phyloP scores from a whole-genome alignment of 2,888 invertebrate genomes.

The Acrobasis repandana region DNA sequence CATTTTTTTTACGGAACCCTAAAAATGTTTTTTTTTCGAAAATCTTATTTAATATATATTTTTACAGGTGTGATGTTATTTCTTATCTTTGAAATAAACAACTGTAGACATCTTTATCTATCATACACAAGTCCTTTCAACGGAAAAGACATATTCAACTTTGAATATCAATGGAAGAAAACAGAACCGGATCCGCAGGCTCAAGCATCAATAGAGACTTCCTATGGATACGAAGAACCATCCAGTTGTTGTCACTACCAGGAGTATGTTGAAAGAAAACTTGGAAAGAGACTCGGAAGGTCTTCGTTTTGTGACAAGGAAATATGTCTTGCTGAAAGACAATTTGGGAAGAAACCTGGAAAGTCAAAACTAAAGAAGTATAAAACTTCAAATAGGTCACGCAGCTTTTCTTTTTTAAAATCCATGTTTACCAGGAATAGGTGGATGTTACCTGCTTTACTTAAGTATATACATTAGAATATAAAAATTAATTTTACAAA shows the following conservation, averaged over 20 bases:
- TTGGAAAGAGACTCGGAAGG: not conserved
- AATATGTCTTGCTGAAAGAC: not conserved
- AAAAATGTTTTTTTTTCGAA: too few relatives aligned
- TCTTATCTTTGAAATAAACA: not conserved
- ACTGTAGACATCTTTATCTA: not conserved
- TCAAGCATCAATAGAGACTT: too few relatives aligned
- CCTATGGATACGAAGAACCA: too few relatives aligned
- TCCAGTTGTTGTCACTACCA: not conserved
- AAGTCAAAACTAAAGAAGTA: not conserved
- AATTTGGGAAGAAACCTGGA: constrained; percentile 1
- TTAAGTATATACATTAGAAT: too few relatives aligned
- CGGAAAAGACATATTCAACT: not conserved
- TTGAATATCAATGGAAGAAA: too few relatives aligned
- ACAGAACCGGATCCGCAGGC: too few relatives aligned
- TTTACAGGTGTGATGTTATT: not conserved
- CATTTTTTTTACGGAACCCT: too few relatives aligned
- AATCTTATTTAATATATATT: too few relatives aligned
- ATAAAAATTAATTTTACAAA: too few relatives aligned
- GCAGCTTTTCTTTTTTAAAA: too few relatives aligned
- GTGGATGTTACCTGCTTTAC: not conserved
- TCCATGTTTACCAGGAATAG: not conserved
- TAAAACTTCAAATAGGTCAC: too few relatives aligned
- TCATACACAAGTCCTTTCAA: not conserved
- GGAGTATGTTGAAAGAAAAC: constrained; percentile 5
- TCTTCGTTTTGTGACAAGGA: not conserved